Evolutionary conservation across 1,140 invertebrate genomes (phyloP), one percentile per base, ranked within the genome.

Genomic region (Goniozus legneri): DNA sequence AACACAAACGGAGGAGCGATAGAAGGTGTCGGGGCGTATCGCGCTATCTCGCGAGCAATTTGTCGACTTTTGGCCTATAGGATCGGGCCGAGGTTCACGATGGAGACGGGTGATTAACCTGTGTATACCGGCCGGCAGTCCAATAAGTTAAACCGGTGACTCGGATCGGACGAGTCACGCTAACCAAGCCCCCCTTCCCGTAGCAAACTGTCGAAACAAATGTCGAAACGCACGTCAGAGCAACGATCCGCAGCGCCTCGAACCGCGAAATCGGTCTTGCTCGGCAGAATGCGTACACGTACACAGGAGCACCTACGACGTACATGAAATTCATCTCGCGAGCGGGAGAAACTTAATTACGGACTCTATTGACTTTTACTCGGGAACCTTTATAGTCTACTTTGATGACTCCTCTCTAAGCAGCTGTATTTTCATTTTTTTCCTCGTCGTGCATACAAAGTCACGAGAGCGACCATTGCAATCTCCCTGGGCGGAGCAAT

Each of bases 401-500:
- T 27, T 10, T 27, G 4, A 27, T 27, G 10, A 27, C 24, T 10
- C 24, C 10, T 27, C 4, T 27, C 4, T 27, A 27, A 4, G 4
- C 24, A 27, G 4, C 24, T 27, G 10, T 10, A 10, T 10, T 10
- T 10, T 27, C 24, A 10, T 10, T 10, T 27, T 27, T 27, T 27
- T 27, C 10, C 24, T n/a, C n/a, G n/a, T n/a, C n/a, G n/a, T n/a
- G n/a, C n/a, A n/a, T n/a, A n/a, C n/a, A n/a, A n/a, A 27, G 4
- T 27, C 4, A 27, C 24, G 24, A 10, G 4, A 27, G 24, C 6
- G 15, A 33, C 42, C 53, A 52, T 44, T 52, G 50, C 45, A 56
- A 56, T 58, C 52, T 58, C 43, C 47, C 50, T 57, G 42, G 51
- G 31, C 47, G 47, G 47, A 59, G n/a, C 51, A 59, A 60, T 60